Base-by-base conservation (phyloP, 2,888 invertebrate genomes). In the Drosophila parthenogenetica region DNA sequence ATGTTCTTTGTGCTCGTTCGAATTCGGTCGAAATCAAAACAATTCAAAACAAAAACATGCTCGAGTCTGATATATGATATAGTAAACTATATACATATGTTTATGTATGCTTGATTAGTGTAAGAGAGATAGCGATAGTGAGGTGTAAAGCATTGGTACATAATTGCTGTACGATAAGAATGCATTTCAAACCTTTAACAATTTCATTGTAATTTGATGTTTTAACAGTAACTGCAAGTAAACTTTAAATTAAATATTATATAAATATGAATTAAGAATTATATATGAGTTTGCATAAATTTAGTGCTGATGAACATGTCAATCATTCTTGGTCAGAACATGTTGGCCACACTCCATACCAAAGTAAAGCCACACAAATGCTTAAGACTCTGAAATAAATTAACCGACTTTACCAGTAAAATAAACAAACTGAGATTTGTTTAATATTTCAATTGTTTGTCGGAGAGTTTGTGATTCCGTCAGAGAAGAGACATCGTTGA, bases 401-500 rank as follows among this genome's bases (percentile, higher is more conserved):
- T 35, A 11, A 11, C 35, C 35, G 13, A 35, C 1, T 35, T 35
- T 35, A 0, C 1, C 35, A 35, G 35, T 35, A 35, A 29, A 29
- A 2, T 29, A 65, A 51, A 58, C 58, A 84, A 72, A 74, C 63
- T 55, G 25, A 58, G 42, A 57, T 59, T 54, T 45, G 46, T 17
- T 46, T 45, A 37, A 17, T 42, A 37, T 7, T 42, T 46, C 69
- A 42, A 42, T 39, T 1, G 46, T 13, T 22, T 7, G 22, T 46
- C 46, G 3, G 35, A 19, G 49, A n/a, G 46, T 57, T 42, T 11
- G 42, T 43, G 32, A 42, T 14, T 46, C 2, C 2, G 16, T 40
- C 29, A n/a, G 55, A 43, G 35, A 43, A 58, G 42, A 58, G 49
- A 58, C 64, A 61, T 48, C 53, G 49, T 42, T 61, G 66, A 58